phyloP scores from a whole-genome alignment of 2,888 invertebrate genomes.

The Heliconius ethilla region DNA sequence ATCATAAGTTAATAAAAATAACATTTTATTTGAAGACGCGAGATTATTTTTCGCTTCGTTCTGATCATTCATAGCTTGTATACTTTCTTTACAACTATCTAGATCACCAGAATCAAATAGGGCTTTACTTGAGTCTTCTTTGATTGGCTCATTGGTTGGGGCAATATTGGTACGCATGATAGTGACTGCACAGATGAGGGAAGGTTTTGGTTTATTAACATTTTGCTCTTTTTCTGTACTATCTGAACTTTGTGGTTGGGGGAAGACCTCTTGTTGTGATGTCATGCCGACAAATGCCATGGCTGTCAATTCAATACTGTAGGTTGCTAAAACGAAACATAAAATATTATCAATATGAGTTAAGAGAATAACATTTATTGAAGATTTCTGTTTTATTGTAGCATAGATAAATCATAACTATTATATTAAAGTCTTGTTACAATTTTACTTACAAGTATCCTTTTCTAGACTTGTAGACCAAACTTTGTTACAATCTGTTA shows the following conservation, averaged over 20 bases:
- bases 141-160: conserved; percentile 64
- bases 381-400: no score
- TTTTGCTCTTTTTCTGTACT: conserved; percentile 65
- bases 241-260: conserved; percentile 65
- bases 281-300: conserved; percentile 76
- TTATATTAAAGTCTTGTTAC: background rate
- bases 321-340: conserved; percentile 60
- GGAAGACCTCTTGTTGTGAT: conserved; percentile 64
- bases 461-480: conserved; percentile 77
- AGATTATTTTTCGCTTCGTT: conserved; percentile 85
- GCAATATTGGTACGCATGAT: conserved; percentile 63
- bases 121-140: conserved; percentile 71
- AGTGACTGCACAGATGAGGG: conserved; percentile 71
- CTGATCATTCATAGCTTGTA: conserved; percentile 90
- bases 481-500: conserved; percentile 71
- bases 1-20: conserved; percentile 86
- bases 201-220: conserved; percentile 65
- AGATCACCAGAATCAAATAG: conserved; percentile 68
- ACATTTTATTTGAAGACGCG: conserved; percentile 67
- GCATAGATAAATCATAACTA: no score
- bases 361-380: background rate
- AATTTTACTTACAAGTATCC: conserved; percentile 68
- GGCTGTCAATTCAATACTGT: conserved; percentile 72
- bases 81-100: conserved; percentile 70
- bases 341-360: background rate